Base-by-base conservation (phyloP, 2,797 vertebrate genomes). In the Pampus argenteus region DNA sequence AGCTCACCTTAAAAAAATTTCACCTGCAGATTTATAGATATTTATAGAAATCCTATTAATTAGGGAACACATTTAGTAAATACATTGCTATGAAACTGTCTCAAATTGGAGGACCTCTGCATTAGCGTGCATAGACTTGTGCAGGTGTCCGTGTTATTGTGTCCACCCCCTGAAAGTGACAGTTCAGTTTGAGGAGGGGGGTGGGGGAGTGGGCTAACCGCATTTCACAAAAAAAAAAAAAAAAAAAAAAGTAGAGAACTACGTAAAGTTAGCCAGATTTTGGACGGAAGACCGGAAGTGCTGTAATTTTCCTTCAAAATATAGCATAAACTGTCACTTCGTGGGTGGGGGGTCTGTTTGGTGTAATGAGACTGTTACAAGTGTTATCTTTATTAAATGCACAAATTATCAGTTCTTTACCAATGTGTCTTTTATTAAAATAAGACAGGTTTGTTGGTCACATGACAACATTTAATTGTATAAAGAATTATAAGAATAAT, bases 301-400 rank as follows among this genome's bases (percentile, higher is more conserved):
- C 1, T 17, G 1, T n/a, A 0, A 29, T 18, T 44, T 34, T 17
- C 42, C 26, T 75, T 71, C 66, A 74, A 66, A 79, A 65, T 78
- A 79, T 0, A 28, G 1, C 7, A 3, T 0, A 26, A 11, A 38
- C 10, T 26, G 9, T 52, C 26, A 51, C 11, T 2, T 8, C 8
- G 29, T 31, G 29, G 29, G 4, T 1, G 14, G 9, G 1, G 1
- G 31, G 40, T 61, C 2, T 4, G 5, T 52, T 31, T 11, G 8
- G 7, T 54, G 8, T 49, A 23, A 42, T 9, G 15, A 13, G 2
- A 58, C 6, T 4, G 31, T 42, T 50, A 34, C 7, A 28, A 8
- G 14, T 28, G 18, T 38, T 17, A 40, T 40, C 13, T 7, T 48
- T 25, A 49, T 40, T 11, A 11, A 40, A 9, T 1, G 38, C 4